Base-by-base conservation (phyloP, 1,140 invertebrate species). In the Archivesica marissinica region DNA sequence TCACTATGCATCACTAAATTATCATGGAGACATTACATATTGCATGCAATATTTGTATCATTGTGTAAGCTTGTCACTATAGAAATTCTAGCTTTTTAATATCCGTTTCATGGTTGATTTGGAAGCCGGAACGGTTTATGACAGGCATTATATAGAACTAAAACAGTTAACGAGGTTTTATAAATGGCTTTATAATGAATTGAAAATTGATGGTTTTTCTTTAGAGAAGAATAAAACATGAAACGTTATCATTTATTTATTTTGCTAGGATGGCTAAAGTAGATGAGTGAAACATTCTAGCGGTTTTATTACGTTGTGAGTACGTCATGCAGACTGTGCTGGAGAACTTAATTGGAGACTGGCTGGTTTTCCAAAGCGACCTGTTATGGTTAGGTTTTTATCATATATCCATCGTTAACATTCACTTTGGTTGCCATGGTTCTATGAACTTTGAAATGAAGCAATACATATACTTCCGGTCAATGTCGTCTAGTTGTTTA, bases 121-220 rank as follows among this genome's bases (percentile, higher is more conserved):
- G 61, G 30, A 50, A 50, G 39, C 23, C 25, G 30, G 28, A 44
- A 23, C 44, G 30, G 38, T 79, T 79, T 79, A 79, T 79, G 56
- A 50, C 77, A 61, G 44, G 61, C 77, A 78, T 78, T 78, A 64
- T 78, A 78, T 39, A 64, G 56, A 28, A 61, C 54, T 72, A 25
- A 50, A 41, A 79, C 0, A 38, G 52, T 35, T 61, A 35, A 68
- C 66, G 39, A 11, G 52, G n/a, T 11, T 59, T 79, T 66, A 79
- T 66, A 66, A 79, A 79, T 79, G 54, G 77, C 23, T 61, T 79
- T 68, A 28, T 41, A 33, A 79, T 79, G 77, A 79, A 66, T 79
- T 66, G 77, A 79, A 79, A 79, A 66, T 79, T 68, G 77, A 79
- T 79, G 59, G 59, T 20, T 79, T 79, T 66, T 68, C 77, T 79